Percentiles rank a stretch among this genome's conserved stretches.
phyloP scores from a whole-genome alignment of 2,113 vertebrate genomes.

The Hipposideros armiger region DNA sequence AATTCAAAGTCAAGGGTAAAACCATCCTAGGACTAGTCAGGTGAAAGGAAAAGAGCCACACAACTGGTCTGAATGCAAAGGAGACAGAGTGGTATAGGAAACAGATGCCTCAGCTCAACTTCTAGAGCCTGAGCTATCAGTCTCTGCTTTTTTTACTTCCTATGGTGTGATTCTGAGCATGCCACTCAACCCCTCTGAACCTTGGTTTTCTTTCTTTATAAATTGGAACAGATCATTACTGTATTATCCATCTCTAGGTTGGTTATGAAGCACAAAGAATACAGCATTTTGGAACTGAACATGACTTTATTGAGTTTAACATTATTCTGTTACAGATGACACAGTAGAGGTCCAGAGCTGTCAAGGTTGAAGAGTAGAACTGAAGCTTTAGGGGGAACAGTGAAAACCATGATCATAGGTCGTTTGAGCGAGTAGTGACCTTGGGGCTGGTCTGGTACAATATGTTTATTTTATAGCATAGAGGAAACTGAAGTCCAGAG shows the following conservation, averaged over 20 bases:
- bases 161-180: not conserved
- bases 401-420: not conserved
- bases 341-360: not conserved
- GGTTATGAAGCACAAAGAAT: not conserved
- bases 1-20: not conserved
- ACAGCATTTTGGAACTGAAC: not conserved
- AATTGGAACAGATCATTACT: not conserved
- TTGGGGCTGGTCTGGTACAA: not conserved
- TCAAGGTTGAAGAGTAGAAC: not conserved
- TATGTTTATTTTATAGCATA: not conserved
- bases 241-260: not conserved
- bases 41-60: not conserved
- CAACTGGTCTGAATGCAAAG: not conserved
- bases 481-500: not conserved
- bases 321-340: not conserved
- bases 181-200: not conserved
- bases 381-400: not conserved
- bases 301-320: not conserved
- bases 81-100: not conserved
- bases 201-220: not conserved
- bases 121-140: not conserved
- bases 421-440: not conserved
- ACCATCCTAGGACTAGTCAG: not conserved
- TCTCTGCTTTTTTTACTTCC: not conserved
- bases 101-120: not conserved